Evolutionary conservation across 2,797 vertebrate genomes (phyloP), one percentile per base, ranked within the genome.

Genomic region (Xenops minutus): DNA sequence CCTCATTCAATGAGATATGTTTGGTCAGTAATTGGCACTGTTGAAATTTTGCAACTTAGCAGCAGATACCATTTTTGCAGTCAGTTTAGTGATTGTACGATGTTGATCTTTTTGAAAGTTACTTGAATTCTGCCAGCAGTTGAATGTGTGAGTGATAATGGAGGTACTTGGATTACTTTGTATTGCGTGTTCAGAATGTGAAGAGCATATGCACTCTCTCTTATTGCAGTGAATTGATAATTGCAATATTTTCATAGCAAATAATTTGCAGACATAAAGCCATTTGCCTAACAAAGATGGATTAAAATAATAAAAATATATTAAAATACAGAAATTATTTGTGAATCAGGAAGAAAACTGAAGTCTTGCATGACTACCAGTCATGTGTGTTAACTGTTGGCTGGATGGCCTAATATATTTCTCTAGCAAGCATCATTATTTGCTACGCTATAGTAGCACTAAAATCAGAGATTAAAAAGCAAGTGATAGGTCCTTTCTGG

Each of bases 1-100:
- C 77, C 86, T 96, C 39, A 34, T 93, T 86, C 95, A 80, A 12
- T 77, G 84, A 78, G 74, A 9, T 94, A 59, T 34, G 26, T 88
- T 81, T 80, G 77, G 16, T 54, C 34, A 73, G 26, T 90, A 95
- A 86, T 91, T 58, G 73, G 32, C 63, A 51, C 16, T 43, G 43
- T 21, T 88, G 58, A 89, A 37, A 52, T 92, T 92, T 80, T 94
- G 54, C 58, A 63, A 14, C 7, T 76, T 67, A 75, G n/a, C 37
- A 88, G 23, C 39, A 58, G 21, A 67, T 89, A 67, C 15, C 29
- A 14, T 32, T 96, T 71, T 83, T 85, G 23, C 43, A 36, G 5
- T 78, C 14, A 20, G 24, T 39, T 20, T 21, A 41, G 19, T 44
- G 36, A 32, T 30, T n/a, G 4, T 49, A 23, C 49, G 26, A 72